Evolutionary conservation across 2,888 invertebrate species (phyloP), one percentile per base, ranked within the genome.

Genomic region (Andrena hattorfiana): DNA sequence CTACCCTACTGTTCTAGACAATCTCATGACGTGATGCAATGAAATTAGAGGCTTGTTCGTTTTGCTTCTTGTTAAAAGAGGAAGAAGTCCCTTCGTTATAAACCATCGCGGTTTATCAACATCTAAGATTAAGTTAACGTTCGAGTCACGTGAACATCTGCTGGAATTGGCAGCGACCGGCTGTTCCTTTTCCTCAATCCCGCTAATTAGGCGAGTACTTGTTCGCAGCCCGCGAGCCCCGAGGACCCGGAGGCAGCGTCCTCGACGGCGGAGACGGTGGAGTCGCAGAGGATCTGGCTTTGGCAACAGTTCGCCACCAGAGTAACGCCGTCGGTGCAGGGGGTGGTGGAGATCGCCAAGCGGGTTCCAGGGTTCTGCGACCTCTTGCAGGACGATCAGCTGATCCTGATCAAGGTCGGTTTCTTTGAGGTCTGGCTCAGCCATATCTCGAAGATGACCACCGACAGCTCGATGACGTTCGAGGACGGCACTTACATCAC

Each of bases 401-500:
- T 99, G 89, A 98, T 99, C 89, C 96, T 99, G 87, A 98, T 99
- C 92, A 99, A 99, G 95, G 96, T 97, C 93, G 99, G 99, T 83
- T 99, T 99, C 95, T 98, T 99, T 94, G 99, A 99, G 95, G 97
- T 99, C 84, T 99, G 99, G 99, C 95, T 99, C 87, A 97, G 97
- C 66, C 97, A 98, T 91, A 97, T 97, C 85, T 96, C 98, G 10
- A 96, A 97, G 85, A 96, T 98, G 94, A 97, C 97, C 59, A 96
- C 96, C 54, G 96, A 96, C 80, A 95, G 96, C 69, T 96, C 96
- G 87, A 95, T 99, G 93, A 97, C 98, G 81, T 98, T 99, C 93
- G 97, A 98, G 87, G 98, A 99, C 93, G 99, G 99, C 56, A 97
- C 97, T 66, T 96, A 96, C 89, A 96, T 99, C 90, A 97, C 97